Conservation (phyloP, 1,140 invertebrate genomes). For the Caenorhabditis brenneri region DNA sequence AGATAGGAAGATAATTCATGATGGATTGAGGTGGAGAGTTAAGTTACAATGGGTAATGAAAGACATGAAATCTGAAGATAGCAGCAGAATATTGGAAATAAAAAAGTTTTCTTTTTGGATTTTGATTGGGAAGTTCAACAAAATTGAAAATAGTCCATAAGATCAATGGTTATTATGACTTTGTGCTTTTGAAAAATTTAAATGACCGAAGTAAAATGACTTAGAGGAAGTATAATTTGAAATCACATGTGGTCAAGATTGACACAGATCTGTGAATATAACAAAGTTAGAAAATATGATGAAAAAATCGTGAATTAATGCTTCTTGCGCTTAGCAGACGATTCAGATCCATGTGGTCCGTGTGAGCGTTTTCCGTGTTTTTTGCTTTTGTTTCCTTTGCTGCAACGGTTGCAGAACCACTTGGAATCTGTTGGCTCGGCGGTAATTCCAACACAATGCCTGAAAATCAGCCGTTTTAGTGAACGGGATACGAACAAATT, state of each 20-base stretch:
- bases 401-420: slow-evolving; percentile 12
- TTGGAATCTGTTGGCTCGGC: not conserved
- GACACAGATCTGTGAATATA: not conserved
- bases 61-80: too few relatives aligned
- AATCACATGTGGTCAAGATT: not conserved
- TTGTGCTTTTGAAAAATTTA: not conserved
- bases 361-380: not conserved
- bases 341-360: not conserved
- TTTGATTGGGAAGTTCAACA: too few relatives aligned
- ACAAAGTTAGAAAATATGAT: not conserved
- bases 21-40: too few relatives aligned
- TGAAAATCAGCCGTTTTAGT: too few relatives aligned
- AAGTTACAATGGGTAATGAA: too few relatives aligned
- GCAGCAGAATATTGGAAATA: too few relatives aligned
- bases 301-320: not conserved
- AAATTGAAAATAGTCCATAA: too few relatives aligned
- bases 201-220: not conserved
- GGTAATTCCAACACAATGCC: slow-evolving; percentile 9
- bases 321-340: not conserved
- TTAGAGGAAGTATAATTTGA: not conserved
- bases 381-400: slow-evolving; percentile 12
- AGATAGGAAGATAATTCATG: too few relatives aligned
- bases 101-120: too few relatives aligned
- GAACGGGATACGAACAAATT: not conserved
- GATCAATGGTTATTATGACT: too few relatives aligned